Conservation (phyloP, 2,113 vertebrate species). For the Chloropsis hardwickii region DNA sequence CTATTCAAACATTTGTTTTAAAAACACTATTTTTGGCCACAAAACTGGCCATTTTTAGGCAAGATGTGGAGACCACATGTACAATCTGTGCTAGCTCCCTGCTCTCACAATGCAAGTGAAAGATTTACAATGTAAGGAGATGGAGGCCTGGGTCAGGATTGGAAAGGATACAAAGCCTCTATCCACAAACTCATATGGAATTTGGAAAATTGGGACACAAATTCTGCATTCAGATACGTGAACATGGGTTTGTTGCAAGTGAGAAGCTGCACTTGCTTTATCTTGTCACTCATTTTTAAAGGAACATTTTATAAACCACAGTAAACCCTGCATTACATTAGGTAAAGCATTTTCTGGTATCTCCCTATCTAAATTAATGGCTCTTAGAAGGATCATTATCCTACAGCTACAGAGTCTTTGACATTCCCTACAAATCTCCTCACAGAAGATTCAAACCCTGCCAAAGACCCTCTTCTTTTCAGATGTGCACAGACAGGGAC, state of each 20-base stretch:
- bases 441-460: background rate
- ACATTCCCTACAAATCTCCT: background rate
- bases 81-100: background rate
- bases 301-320: background rate
- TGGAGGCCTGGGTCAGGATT: background rate
- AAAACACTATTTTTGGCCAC: background rate
- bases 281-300: background rate
- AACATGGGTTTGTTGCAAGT: background rate
- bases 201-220: background rate
- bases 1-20: background rate
- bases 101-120: background rate
- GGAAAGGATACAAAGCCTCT: background rate
- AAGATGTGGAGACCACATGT: background rate
- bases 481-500: background rate
- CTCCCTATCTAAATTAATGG: background rate
- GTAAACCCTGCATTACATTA: background rate
- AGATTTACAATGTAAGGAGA: background rate
- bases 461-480: background rate
- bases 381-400: background rate
- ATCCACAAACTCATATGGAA: background rate
- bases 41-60: background rate
- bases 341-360: background rate
- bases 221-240: background rate
- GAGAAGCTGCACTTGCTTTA: background rate
- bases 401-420: background rate